Percentiles rank a stretch among this genome's conserved stretches.
Conservation (phyloP, 2,797 vertebrate genomes). For the Rhinella marina region DNA sequence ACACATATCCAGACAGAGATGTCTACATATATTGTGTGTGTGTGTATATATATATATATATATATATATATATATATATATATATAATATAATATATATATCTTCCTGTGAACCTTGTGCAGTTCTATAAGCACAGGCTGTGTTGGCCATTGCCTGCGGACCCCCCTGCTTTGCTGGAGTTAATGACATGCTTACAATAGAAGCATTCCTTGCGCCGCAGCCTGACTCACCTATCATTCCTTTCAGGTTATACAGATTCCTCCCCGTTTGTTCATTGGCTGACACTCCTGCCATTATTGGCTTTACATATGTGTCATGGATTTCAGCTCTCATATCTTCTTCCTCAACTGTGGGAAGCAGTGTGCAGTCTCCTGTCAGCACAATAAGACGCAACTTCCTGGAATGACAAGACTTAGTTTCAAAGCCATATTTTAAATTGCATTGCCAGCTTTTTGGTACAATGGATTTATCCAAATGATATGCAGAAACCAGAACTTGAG, state of each 20-base stretch:
- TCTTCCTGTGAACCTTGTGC: neutral
- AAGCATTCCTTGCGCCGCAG: conserved; percentile 19
- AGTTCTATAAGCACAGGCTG: neutral
- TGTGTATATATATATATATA: neutral
- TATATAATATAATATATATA: neutral
- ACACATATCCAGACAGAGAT: too few relatives aligned
- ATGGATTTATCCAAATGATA: neutral
- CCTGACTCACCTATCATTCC: conserved; percentile 50
- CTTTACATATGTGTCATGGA: conserved; percentile 48
- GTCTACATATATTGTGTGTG: neutral
- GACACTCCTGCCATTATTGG: conserved; percentile 42
- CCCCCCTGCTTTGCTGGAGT: neutral
- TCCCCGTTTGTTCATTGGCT: conserved; percentile 47
- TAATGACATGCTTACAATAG: conserved; percentile 8
- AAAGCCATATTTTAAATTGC: neutral
- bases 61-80: neutral
- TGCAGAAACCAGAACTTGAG: neutral
- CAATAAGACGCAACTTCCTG: neutral
- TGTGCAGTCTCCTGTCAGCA: conserved; percentile 2
- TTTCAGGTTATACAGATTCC: conserved; percentile 47
- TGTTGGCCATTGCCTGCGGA: neutral
- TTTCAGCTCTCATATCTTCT: conserved; percentile 26
- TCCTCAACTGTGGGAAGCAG: conserved; percentile 30
- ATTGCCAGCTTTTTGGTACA: neutral
- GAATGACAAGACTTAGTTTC: neutral